phyloP scores from a whole-genome alignment of 2,888 invertebrate genomes.

The Mesochorus sp. region DNA sequence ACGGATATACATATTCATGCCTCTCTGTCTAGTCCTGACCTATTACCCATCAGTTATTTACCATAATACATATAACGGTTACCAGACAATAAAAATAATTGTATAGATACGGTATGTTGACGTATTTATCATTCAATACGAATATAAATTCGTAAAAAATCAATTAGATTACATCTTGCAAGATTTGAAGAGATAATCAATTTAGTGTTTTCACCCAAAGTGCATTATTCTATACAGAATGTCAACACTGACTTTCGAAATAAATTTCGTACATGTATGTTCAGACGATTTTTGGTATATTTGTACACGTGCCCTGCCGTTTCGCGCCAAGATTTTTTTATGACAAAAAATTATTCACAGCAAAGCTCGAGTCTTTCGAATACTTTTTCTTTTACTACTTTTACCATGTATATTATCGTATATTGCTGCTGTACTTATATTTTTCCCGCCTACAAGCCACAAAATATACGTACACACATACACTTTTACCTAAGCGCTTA shows the following conservation, averaged over 20 bases:
- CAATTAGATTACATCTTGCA: slow-evolving; percentile 2
- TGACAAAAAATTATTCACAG: slow-evolving; percentile 26
- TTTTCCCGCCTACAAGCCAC: slow-evolving; percentile 11
- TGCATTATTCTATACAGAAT: slow-evolving; percentile 23
- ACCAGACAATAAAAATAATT: slow-evolving; percentile 2
- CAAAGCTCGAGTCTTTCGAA: slow-evolving; percentile 8
- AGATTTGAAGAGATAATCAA: background rate
- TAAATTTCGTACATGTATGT: slow-evolving; percentile 16
- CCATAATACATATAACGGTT: slow-evolving; percentile 25
- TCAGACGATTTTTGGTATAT: background rate
- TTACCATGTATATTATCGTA: background rate
- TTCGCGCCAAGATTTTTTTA: background rate
- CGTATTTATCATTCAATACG: slow-evolving; percentile 38
- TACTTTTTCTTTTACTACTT: slow-evolving; percentile 19
- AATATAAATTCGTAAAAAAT: slow-evolving; percentile 25
- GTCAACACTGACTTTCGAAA: slow-evolving; percentile 39
- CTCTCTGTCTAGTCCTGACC: background rate
- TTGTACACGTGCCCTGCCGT: background rate
- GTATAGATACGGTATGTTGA: background rate
- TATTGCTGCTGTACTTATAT: slow-evolving; percentile 4
- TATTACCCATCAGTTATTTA: slow-evolving; percentile 35
- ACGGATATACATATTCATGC: background rate
- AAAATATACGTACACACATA: slow-evolving; percentile 32
- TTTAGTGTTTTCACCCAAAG: slow-evolving; percentile 12
- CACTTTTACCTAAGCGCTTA: slow-evolving; percentile 49